Percentiles rank a stretch among this genome's conserved stretches.
These are phyloP conservation scores for Calonectris borealis DNA, from an alignment of 2,113 vertebrate genomes.

Conservation along the genomic window DNA sequence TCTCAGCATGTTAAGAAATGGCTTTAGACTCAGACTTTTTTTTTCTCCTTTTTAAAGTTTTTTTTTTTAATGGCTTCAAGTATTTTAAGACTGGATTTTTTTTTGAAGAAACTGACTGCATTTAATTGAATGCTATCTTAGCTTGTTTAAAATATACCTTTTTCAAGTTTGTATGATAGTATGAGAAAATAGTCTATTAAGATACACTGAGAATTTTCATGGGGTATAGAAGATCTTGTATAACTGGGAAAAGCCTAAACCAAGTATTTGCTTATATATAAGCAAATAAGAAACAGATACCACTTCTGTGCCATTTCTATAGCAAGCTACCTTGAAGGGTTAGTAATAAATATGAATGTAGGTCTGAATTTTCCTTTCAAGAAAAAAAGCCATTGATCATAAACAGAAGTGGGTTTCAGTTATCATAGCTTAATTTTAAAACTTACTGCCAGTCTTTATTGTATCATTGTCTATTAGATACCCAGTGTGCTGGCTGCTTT, in stretches of 20 bases:
- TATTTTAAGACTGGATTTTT: neutral
- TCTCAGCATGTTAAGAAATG: neutral
- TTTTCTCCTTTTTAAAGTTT: neutral
- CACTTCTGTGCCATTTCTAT: neutral
- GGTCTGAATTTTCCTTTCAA: neutral
- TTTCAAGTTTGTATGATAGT: neutral
- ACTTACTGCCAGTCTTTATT: neutral
- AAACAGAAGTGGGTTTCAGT: neutral
- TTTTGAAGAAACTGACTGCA: neutral
- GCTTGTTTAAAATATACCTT: neutral
- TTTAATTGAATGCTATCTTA: neutral
- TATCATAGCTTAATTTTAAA: neutral
- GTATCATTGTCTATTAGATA: neutral
- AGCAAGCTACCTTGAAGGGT: neutral
- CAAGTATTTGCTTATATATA: neutral
- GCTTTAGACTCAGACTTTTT: neutral
- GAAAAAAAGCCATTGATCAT: neutral
- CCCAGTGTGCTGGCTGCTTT: neutral
- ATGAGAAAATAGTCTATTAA: neutral
- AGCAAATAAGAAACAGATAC: neutral
- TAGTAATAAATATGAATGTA: neutral
- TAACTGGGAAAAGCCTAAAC: neutral
- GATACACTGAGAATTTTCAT: neutral
- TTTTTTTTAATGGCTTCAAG: neutral
- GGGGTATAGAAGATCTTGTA: neutral